Evolutionary conservation across 2,113 vertebrate genomes (phyloP), one percentile per base, ranked within the genome.

Genomic region (Pyxicephalus adspersus): DNA sequence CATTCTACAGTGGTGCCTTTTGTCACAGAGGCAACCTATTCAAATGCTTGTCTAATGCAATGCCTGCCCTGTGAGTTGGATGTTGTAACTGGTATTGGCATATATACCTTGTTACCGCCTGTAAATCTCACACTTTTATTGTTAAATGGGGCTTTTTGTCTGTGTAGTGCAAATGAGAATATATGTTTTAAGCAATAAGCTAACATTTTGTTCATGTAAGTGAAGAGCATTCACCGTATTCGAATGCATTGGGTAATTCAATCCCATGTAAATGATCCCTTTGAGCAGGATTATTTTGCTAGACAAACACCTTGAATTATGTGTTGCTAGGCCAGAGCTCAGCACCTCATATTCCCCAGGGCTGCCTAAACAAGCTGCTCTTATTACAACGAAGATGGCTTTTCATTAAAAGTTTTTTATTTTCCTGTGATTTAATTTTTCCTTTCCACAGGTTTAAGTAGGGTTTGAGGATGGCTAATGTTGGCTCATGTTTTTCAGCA

Each of bases 401-500:
- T 65, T 64, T 65, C 26, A 65, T 25, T 16, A 65, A 31, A 15
- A 45, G 1, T 0, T 13, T 45, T 45, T 38, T 3, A 45, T 45
- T 45, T 9, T 11, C 2, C 2, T 38, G 5, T 6, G 25, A 31
- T 5, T 51, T 51, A n/a, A 19, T 19, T 52, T 70, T 2, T 67
- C 4, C 6, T 23, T 50, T 20, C 20, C 13, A 31, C 13, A 26
- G 63, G 2, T 52, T 70, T 52, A 20, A 22, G 45, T 26, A 9
- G 18, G 2, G 45, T 61, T 23, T 58, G 18, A 57, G 31, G 31
- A 25, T 7, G 1, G 6, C 8, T 22, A 2, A 61, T 70, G 51
- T 16, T 29, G 22, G n/a, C 5, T 38, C 13, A 34, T 75, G 13
- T 84, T 26, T 80, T 66, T 19, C 64, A 99, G 98, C 96, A 17